Percentiles rank a stretch among this genome's conserved stretches.
phyloP scores from a whole-genome alignment of 2,113 vertebrate genomes.

The Aepyceros melampus region DNA sequence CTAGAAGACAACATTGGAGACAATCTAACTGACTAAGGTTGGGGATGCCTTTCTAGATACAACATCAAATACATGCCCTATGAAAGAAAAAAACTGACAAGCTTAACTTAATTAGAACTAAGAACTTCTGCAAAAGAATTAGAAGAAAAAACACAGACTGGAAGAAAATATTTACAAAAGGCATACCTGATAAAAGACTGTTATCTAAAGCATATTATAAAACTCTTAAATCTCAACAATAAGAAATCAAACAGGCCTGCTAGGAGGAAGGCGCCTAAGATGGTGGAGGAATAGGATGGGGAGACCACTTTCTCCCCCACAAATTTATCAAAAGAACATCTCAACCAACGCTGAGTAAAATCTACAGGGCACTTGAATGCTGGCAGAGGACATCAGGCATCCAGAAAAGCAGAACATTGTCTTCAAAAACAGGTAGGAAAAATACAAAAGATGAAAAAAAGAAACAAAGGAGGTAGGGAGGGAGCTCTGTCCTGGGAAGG shows the following conservation, averaged over 20 bases:
- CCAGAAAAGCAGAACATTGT: too few relatives aligned
- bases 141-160: neutral
- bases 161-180: neutral
- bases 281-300: too few relatives aligned
- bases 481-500: too few relatives aligned
- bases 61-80: neutral
- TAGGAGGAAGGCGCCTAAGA: too few relatives aligned
- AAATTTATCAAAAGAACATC: too few relatives aligned
- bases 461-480: too few relatives aligned
- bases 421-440: too few relatives aligned
- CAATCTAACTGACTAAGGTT: neutral
- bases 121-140: neutral
- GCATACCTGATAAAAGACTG: neutral
- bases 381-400: too few relatives aligned
- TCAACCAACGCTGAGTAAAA: too few relatives aligned
- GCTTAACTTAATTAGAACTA: neutral
- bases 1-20: neutral
- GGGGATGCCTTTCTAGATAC: neutral
- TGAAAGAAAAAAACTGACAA: neutral
- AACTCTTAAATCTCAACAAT: neutral
- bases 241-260: neutral
- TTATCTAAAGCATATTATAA: neutral
- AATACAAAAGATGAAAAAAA: too few relatives aligned
- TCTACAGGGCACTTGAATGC: too few relatives aligned
- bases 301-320: too few relatives aligned